Evolutionary conservation across 1,140 invertebrate genomes (phyloP), one percentile per base, ranked within the genome.

Genomic region (Monochamus saltuarius): DNA sequence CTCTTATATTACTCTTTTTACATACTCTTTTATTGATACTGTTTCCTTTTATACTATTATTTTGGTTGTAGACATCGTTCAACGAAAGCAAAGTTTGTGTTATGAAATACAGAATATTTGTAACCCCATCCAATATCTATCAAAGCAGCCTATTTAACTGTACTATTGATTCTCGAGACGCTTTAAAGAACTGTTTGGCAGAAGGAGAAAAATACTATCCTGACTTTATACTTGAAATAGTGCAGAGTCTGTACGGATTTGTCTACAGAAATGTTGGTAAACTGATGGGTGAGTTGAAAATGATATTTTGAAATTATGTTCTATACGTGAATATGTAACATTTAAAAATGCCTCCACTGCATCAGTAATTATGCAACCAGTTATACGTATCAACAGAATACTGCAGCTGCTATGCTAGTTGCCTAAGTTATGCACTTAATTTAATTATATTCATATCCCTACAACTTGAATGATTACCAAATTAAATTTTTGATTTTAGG

Each of bases 61-160:
- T 0, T 22, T 47, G 13, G 14, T 47, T 19, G 11, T 16, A 47
- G 45, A 19, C 17, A 16, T 47, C 45, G 17, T 14, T 17, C 29
- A 17, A 22, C 17, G 16, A 17, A 2, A 22, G 11, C 17, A 16
- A 11, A n/a, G 17, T 7, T 11, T 47, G 45, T 17, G 3, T 47
- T 17, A 17, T 17, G 40, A 56, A 37, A 14, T 13, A 43, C 45
- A 52, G n/a, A 39, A 14, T 52, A 10, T 39, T 52, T 8, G n/a
- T 7, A 16, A 52, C 50, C 7, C 50, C 50, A 11, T 35, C n/a
- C 2, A 17, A 42, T 13, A 17, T 13, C 7, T 13, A 13, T 13
- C n/a, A 13, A 35, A 16, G n/a, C 11, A 4, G 16, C 17, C 4
- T 52, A 35, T 11, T 11, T 14, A n/a, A 13, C 6, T 52, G 50